Base-by-base conservation (phyloP, 2,888 invertebrate genomes). In the Zele albiditarsus region DNA sequence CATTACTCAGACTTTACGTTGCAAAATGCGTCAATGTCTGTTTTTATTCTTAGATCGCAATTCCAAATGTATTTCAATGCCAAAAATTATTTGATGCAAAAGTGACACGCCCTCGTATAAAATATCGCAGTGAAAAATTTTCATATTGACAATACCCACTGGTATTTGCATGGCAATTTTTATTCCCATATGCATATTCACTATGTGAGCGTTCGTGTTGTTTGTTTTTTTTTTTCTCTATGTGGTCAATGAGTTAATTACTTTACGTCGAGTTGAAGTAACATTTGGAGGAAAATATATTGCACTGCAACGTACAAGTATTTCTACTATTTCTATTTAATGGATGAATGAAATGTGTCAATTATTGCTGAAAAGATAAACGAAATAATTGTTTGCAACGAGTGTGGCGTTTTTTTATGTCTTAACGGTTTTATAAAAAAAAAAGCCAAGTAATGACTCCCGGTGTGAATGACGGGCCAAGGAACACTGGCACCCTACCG, bases 401-500 rank as follows among this genome's bases (percentile, higher is more conserved):
- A 67, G 49, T 46, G 8, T 12, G 38, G 38, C n/a, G 33, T 27
- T 6, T 71, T 46, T n/a, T 42, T 57, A 10, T 71, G 10, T 38
- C 12, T n/a, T 14, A 12, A 58, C 16, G 12, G 3, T 62, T 4
- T 60, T 14, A 8, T 65, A 6, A n/a, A n/a, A 46, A 12, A 12
- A 38, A 38, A 38, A 38, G 38, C 38, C 38, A 38, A 72, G 82
- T 73, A 60, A 87, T 87, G 87, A 84, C 85, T 71, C 86, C 87
- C 65, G 88, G 87, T 16, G 77, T 86, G 33, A 86, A 87, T 73
- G 84, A 86, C 75, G 83, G 84, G 3, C 82, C 81, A 42, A 82
- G 84, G n/a, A 87, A 85, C 60, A 88, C 88, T 27, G 88, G 88
- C 49, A 83, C 88, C n/a, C 77, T 87, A 60, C 88, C 88, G 23